These are phyloP conservation scores for Spialia ferax DNA, from an alignment of 2,888 invertebrate genomes.

Conservation along the genomic window DNA sequence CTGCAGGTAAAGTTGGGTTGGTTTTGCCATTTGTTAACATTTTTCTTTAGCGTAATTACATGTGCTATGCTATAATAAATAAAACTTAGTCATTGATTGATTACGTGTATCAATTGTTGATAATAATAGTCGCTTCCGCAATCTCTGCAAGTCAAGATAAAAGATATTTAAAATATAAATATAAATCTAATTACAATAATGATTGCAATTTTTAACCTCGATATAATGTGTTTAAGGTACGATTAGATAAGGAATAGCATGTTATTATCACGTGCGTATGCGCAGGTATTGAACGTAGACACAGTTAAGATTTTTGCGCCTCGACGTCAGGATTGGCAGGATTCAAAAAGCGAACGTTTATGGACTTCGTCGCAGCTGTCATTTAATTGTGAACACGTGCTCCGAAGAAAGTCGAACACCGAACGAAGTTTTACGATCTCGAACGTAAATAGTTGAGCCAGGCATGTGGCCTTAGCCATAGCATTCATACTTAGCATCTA, in stretches of 20 bases:
- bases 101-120: neutral
- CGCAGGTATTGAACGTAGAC: neutral
- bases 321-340: too few relatives aligned
- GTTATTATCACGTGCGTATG: constrained; percentile 22
- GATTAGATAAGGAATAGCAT: constrained; percentile 18
- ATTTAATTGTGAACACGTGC: constrained; percentile 66
- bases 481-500: too few relatives aligned
- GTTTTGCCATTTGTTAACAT: too few relatives aligned
- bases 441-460: constrained; percentile 76
- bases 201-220: neutral
- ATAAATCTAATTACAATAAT: neutral
- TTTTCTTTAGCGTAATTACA: too few relatives aligned
- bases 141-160: neutral
- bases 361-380: constrained; percentile 59
- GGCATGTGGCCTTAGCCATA: constrained; percentile 57
- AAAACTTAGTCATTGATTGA: neutral
- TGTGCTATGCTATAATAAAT: too few relatives aligned
- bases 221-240: neutral
- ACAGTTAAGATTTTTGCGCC: too few relatives aligned
- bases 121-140: constrained; percentile 4
- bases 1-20: too few relatives aligned
- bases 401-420: constrained; percentile 66
- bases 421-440: constrained; percentile 62
- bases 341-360: neutral
- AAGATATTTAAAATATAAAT: neutral